phyloP scores from a whole-genome alignment of 2,888 invertebrate species.

The Nysson spinosus region DNA sequence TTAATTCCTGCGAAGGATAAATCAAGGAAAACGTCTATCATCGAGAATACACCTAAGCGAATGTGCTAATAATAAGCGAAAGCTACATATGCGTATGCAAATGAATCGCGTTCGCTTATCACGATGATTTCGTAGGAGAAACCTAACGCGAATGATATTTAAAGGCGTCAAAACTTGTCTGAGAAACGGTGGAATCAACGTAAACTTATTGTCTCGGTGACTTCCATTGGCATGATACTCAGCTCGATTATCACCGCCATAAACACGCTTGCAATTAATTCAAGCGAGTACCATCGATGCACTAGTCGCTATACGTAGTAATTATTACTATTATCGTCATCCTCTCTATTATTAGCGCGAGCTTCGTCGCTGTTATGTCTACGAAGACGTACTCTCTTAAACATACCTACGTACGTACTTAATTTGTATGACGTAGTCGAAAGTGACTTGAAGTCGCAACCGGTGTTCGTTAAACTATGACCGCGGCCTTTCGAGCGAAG shows the following conservation, averaged over 20 bases:
- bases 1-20: background rate
- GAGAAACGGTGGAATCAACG: conserved; percentile 7
- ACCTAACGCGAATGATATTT: no score
- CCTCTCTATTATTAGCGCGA: conserved; percentile 46
- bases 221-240: background rate
- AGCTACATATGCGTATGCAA: conserved; percentile 3
- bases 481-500: conserved; percentile 15
- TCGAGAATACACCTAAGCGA: background rate
- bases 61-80: conserved; percentile 2
- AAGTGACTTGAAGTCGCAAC: conserved; percentile 20
- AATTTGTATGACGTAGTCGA: conserved; percentile 31
- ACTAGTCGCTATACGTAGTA: conserved; percentile 18
- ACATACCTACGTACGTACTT: background rate
- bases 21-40: background rate
- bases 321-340: conserved; percentile 57
- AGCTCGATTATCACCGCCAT: conserved; percentile 14
- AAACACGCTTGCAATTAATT: conserved; percentile 41
- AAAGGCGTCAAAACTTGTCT: no score
- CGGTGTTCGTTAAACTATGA: conserved; percentile 46
- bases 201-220: conserved; percentile 12
- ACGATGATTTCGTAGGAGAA: background rate
- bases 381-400: conserved; percentile 2
- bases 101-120: conserved; percentile 2
- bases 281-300: conserved; percentile 13
- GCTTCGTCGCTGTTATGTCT: conserved; percentile 37